These are phyloP conservation scores for Ommatoiulus sabulosus DNA, from an alignment of 2,888 invertebrate species.

Conservation along the genomic window DNA sequence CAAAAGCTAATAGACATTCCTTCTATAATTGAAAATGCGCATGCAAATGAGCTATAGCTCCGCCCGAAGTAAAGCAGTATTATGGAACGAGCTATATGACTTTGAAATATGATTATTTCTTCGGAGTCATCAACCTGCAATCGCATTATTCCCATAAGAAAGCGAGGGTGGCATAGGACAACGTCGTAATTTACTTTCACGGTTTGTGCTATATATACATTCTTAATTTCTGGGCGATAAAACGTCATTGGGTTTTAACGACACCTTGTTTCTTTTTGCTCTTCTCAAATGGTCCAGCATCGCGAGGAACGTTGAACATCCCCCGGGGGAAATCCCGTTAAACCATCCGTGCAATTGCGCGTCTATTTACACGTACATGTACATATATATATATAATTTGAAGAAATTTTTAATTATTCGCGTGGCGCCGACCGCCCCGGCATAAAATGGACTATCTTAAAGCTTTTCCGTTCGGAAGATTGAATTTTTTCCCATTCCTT, in stretches of 20 bases:
- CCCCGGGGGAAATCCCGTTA: not conserved
- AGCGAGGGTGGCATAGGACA: not conserved
- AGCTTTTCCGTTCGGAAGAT: slow-evolving; percentile 17
- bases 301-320: not conserved
- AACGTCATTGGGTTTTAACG: not conserved
- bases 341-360: slow-evolving; percentile 6
- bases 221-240: not conserved
- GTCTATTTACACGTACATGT: no score
- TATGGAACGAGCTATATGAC: no score
- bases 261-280: not conserved
- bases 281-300: not conserved
- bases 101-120: not conserved
- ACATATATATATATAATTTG: slow-evolving; percentile 44
- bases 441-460: not conserved
- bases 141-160: not conserved
- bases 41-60: no score
- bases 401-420: slow-evolving; percentile 27
- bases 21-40: no score
- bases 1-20: no score
- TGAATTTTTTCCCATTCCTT: slow-evolving; percentile 7
- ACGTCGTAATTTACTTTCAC: not conserved
- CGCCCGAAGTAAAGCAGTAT: no score
- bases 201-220: no score
- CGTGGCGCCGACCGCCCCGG: not conserved
- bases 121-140: not conserved